These are phyloP conservation scores for Chrysolina haemoptera DNA, from an alignment of 2,888 invertebrate genomes.

Conservation along the genomic window DNA sequence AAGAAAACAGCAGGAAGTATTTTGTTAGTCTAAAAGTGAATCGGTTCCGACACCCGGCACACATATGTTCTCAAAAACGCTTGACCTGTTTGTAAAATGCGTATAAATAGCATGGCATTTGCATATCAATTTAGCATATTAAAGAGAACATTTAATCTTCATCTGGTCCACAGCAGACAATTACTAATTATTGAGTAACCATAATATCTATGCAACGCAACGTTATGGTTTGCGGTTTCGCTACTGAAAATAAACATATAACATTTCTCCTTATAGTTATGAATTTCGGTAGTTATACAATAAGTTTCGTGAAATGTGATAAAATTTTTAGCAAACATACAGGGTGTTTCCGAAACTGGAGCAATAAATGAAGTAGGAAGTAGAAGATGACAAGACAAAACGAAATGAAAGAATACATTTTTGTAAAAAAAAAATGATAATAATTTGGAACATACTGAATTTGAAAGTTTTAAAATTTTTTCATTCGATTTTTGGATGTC, in stretches of 20 bases:
- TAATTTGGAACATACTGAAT: too few species aligned
- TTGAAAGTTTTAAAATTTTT: too few species aligned
- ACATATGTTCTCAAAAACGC: slow-evolving; percentile 13
- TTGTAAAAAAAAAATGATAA: too few species aligned
- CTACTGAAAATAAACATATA: slow-evolving; percentile 4
- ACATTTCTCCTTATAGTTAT: slow-evolving; percentile 6
- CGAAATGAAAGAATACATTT: too few species aligned
- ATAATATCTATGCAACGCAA: slow-evolving; percentile 6
- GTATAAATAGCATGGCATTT: slow-evolving; percentile 4
- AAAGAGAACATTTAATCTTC: not conserved
- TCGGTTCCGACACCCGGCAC: not conserved
- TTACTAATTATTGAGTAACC: slow-evolving; percentile 17
- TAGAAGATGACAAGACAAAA: too few species aligned
- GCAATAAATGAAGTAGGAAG: too few species aligned
- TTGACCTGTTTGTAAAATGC: slow-evolving; percentile 13
- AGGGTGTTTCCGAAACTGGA: too few species aligned
- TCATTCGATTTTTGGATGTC: too few species aligned
- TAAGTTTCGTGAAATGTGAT: not conserved
- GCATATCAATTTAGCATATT: slow-evolving; percentile 15
- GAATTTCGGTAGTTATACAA: slow-evolving; percentile 9
- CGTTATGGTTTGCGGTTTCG: slow-evolving; percentile 17
- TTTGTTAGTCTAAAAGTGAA: not conserved
- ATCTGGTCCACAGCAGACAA: slow-evolving; percentile 18
- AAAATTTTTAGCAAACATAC: not conserved
- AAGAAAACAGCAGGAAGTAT: not conserved